phyloP scores from a whole-genome alignment of 2,797 vertebrate species.

The Tapirus indicus region DNA sequence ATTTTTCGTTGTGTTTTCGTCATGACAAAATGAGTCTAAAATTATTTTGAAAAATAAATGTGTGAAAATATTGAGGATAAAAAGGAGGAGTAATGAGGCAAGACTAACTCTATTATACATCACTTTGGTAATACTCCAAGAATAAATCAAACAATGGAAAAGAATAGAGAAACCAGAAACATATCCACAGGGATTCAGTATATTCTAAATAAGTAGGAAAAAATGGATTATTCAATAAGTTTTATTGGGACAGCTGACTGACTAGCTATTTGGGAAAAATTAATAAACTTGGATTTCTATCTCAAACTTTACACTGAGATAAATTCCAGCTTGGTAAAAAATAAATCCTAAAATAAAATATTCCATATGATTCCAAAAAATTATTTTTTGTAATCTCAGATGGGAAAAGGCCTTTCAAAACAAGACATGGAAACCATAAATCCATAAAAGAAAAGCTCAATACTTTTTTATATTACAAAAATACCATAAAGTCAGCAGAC shows the following conservation, averaged over 20 bases:
- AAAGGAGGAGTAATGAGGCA: neutral
- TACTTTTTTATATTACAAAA: neutral
- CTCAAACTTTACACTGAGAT: neutral
- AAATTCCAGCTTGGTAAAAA: neutral
- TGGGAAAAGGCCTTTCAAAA: neutral
- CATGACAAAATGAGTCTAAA: neutral
- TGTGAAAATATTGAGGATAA: neutral
- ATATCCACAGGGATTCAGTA: neutral
- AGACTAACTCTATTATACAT: neutral
- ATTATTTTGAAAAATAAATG: slow-evolving; percentile 37
- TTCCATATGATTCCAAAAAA: neutral
- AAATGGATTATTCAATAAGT: neutral
- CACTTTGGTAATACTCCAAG: neutral
- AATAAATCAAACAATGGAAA: slow-evolving; percentile 18
- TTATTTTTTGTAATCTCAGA: neutral
- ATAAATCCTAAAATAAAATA: neutral
- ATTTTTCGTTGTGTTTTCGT: neutral
- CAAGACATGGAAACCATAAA: neutral
- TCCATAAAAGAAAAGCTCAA: neutral
- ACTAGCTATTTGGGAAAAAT: neutral
- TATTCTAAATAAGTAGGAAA: slow-evolving; percentile 1
- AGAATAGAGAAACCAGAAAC: neutral
- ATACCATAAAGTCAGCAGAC: neutral
- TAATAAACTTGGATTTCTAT: neutral
- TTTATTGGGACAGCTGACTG: neutral